These are phyloP conservation scores for Isaurus tuberculatus DNA, from an alignment of 92 coral and sea anemone species.

Conservation along the genomic window DNA sequence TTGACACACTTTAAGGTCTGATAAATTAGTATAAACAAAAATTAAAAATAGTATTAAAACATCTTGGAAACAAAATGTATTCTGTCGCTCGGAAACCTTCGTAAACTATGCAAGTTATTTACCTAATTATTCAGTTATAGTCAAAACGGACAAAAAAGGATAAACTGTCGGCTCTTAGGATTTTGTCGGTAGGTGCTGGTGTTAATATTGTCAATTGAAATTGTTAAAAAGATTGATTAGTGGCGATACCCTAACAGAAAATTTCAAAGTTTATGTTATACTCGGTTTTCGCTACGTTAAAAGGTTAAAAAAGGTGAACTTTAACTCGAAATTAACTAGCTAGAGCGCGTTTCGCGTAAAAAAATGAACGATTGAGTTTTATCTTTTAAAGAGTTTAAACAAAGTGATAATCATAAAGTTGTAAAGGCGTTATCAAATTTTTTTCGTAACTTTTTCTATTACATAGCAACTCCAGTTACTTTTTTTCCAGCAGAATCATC, in stretches of 20 bases:
- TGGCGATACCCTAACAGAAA: background rate
- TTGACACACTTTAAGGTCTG: constrained; percentile 15
- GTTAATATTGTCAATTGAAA: constrained; percentile 37
- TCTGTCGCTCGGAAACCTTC: constrained; percentile 89
- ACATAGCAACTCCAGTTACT: constrained; percentile 6
- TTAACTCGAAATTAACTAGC: too few relatives aligned
- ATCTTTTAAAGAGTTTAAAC: background rate
- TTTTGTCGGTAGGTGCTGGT: constrained; percentile 44
- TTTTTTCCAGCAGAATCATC: background rate
- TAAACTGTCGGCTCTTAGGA: constrained; percentile 48
- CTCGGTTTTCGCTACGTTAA: background rate
- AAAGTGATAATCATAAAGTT: background rate
- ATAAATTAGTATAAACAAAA: constrained; percentile 20
- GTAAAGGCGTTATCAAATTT: background rate
- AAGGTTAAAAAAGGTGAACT: too few relatives aligned
- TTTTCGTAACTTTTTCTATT: background rate
- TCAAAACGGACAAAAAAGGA: constrained; percentile 54
- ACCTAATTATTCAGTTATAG: constrained; percentile 55
- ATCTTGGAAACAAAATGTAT: constrained; percentile 86
- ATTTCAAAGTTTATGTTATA: background rate
- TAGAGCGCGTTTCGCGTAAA: too few relatives aligned
- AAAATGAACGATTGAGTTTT: too few relatives aligned
- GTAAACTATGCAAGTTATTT: constrained; percentile 72
- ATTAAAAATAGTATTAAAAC: background rate
- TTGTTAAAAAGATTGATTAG: background rate